These are phyloP conservation scores for Watsonalla binaria DNA, from an alignment of 2,888 invertebrate species.

Conservation along the genomic window DNA sequence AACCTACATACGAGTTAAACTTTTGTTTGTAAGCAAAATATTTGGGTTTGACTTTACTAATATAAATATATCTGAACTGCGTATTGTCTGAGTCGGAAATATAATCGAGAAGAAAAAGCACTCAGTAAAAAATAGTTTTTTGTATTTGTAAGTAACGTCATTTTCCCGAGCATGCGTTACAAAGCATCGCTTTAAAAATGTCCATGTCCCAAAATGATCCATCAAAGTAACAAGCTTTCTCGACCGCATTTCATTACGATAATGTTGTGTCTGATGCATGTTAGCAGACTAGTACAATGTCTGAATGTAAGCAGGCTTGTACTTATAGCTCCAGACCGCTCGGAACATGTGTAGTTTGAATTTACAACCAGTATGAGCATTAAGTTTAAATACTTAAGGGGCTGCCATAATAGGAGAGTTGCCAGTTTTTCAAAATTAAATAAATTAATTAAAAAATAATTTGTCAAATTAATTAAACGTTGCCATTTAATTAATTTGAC, in stretches of 20 bases:
- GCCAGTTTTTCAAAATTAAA: neutral
- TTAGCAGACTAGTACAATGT: neutral
- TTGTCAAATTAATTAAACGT: too few species aligned
- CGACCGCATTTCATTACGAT: neutral
- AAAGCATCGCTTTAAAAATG: neutral
- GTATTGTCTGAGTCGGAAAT: too few species aligned
- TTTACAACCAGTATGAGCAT: slow-evolving; percentile 33
- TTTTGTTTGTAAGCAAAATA: too few species aligned
- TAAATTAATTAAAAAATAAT: too few species aligned
- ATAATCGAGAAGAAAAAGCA: too few species aligned
- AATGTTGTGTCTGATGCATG: neutral
- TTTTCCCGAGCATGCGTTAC: too few species aligned
- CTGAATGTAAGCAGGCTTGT: slow-evolving; percentile 1
- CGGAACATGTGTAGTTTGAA: slow-evolving; percentile 22
- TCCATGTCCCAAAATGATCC: neutral
- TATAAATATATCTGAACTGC: too few species aligned
- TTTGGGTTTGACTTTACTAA: too few species aligned
- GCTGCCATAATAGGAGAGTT: slow-evolving; percentile 11
- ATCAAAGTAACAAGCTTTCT: neutral
- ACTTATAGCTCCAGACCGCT: neutral
- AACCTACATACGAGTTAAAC: too few species aligned
- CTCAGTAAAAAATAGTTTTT: too few species aligned
- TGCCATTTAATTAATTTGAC: too few species aligned
- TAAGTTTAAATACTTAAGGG: slow-evolving; percentile 43
- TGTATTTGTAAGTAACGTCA: too few species aligned